Evolutionary conservation across 2,113 vertebrate genomes (phyloP).

Genomic region (Procavia capensis): DNA sequence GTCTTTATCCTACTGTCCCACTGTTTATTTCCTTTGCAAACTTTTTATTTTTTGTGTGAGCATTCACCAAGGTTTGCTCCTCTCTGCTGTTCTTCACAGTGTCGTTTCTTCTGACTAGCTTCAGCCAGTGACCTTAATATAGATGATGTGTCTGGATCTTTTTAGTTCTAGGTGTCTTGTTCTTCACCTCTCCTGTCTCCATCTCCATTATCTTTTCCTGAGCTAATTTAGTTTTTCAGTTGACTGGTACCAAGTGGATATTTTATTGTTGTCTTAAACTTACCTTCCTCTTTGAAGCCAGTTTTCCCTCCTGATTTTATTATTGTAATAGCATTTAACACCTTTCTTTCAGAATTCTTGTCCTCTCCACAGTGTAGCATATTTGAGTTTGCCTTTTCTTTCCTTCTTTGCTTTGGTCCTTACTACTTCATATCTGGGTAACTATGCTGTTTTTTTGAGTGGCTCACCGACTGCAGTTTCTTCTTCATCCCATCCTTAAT

Average conservation of each 20-base stretch:
- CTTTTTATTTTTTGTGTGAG: background rate
- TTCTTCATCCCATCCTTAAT: background rate
- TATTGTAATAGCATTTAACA: background rate
- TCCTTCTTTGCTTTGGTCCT: too few relatives aligned
- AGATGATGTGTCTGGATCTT: background rate
- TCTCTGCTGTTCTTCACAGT: background rate
- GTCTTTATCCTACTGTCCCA: background rate
- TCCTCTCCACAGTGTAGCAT: too few relatives aligned
- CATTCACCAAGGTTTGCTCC: background rate
- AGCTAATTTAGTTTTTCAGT: background rate
- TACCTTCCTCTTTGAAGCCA: background rate
- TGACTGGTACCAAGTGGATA: background rate
- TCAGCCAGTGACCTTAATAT: background rate
- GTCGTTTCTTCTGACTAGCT: background rate
- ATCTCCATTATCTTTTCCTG: background rate
- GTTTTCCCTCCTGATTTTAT: background rate
- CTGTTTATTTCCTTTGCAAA: background rate
- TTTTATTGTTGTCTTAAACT: background rate
- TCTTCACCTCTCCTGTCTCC: background rate
- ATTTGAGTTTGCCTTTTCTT: too few relatives aligned
- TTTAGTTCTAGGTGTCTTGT: background rate
- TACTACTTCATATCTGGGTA: rapidly evolving
- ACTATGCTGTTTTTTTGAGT: background rate
- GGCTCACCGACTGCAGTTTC: background rate
- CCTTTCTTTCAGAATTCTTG: background rate